phyloP scores from a whole-genome alignment of 2,888 invertebrate genomes.

The Polyploca ridens region DNA sequence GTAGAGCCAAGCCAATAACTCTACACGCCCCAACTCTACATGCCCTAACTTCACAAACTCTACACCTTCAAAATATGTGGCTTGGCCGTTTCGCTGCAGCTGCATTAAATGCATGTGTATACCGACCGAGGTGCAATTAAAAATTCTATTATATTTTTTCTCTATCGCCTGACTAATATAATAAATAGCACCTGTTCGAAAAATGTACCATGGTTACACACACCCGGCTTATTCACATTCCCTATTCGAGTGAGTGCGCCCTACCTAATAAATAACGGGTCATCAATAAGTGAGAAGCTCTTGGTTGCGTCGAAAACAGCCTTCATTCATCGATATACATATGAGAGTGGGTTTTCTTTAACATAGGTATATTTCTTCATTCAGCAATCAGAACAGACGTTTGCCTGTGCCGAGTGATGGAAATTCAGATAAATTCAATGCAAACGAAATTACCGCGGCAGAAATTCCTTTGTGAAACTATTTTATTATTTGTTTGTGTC shows the following conservation, averaged over 20 bases:
- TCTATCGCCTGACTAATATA: background rate
- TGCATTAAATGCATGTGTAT: too few relatives aligned
- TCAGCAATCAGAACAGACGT: slow-evolving; percentile 15
- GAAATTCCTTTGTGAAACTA: too few relatives aligned
- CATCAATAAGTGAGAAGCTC: slow-evolving; percentile 70
- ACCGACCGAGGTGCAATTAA: too few relatives aligned
- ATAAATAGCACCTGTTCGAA: slow-evolving; percentile 11
- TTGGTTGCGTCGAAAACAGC: slow-evolving; percentile 57
- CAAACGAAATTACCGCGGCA: background rate
- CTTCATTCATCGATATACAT: slow-evolving; percentile 58
- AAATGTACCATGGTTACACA: slow-evolving; percentile 28
- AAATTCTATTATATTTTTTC: background rate
- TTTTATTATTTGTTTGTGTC: too few relatives aligned
- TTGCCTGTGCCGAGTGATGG: background rate
- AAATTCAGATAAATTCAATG: background rate
- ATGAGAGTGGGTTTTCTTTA: slow-evolving; percentile 21
- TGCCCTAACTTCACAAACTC: too few relatives aligned
- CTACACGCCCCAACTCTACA: too few relatives aligned
- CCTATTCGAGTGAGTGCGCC: slow-evolving; percentile 52
- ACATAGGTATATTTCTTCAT: slow-evolving; percentile 29
- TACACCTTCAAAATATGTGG: too few relatives aligned
- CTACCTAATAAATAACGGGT: slow-evolving; percentile 70
- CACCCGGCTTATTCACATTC: slow-evolving; percentile 50
- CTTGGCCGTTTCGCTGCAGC: too few relatives aligned
- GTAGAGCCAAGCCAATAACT: too few relatives aligned